Conservation (phyloP, 2,113 vertebrate species). For the Isichthys henryi region DNA sequence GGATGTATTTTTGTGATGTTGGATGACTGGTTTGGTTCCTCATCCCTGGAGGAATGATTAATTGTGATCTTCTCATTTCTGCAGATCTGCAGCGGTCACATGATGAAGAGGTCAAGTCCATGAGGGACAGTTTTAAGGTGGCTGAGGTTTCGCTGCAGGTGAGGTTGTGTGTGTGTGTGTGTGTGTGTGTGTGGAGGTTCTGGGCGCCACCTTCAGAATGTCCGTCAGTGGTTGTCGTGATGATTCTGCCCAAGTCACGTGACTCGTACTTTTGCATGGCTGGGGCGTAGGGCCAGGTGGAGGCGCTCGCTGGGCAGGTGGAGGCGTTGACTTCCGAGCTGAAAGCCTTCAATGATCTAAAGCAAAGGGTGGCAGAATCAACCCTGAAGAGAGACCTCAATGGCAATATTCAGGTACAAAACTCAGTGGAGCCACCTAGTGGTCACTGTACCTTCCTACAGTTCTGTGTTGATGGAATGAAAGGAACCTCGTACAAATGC, state of each 20-base stretch:
- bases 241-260: not conserved
- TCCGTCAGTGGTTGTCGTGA: not conserved
- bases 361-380: conserved; percentile 68
- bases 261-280: conserved; percentile 47
- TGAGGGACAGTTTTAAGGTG: conserved; percentile 54
- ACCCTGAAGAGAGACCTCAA: conserved; percentile 74
- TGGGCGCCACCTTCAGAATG: not conserved
- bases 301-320: conserved; percentile 46
- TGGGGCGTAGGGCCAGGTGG: conserved; percentile 34
- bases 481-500: not conserved
- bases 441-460: not conserved
- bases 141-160: conserved; percentile 51
- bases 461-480: not conserved
- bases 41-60: not conserved
- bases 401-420: conserved; percentile 67
- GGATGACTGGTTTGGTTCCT: not conserved
- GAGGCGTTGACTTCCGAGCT: conserved; percentile 61
- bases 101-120: conserved; percentile 57
- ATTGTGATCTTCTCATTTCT: not conserved
- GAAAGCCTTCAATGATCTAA: conserved; percentile 68
- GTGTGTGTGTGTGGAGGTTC: not conserved
- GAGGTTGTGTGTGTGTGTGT: not conserved
- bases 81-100: conserved; percentile 59
- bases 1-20: not conserved
- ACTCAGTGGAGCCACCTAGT: conserved; percentile 21